Base-by-base conservation (phyloP, 2,113 vertebrate genomes). In the Rallus limicola region DNA sequence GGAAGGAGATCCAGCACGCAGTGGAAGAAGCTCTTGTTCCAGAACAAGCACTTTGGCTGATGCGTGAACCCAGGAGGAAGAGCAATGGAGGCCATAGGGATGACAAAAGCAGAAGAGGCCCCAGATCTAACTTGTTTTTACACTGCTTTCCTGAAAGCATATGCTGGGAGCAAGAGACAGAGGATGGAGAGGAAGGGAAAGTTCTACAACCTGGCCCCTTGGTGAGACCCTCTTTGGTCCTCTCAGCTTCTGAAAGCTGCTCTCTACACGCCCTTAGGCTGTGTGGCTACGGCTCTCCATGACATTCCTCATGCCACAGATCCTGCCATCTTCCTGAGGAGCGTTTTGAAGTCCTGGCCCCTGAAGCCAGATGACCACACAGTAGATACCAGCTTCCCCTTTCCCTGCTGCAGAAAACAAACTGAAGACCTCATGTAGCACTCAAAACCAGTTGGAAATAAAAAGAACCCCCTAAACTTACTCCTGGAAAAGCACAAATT, bases 381-480 rank as follows among this genome's bases (percentile, higher is more conserved):
- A 13, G 11, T 21, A 40, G 31, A 46, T 21, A 76, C 68, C 86
- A 56, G 48, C 42, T 59, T 59, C 28, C 4, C 24, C n/a, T 88
- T 19, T n/a, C 71, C 58, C 5, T 0, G 2, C 62, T 6, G 42
- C 38, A 40, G 28, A 76, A 88, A 36, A 42, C 28, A 44, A 76
- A 68, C 2, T 3, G 1, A 42, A 76, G 70, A 14, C 3, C 7
- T 53, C 31, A 26, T 1, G 0, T 0, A 31, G 48, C 68, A 67
- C 71, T 71, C 42, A 68, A 76, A 80, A 13, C 2, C 36, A 60
- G 25, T 5, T 64, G 28, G 11, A 64, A 91, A 86, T 46, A 21
- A 44, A 48, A 88, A 58, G 17, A 68, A 18, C 20, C 12, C 63
- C 38, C 28, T 79, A 4, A 2, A 33, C 14, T 3, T 10, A n/a